Conservation (phyloP, 2,797 vertebrate genomes). For the Meriones psammophilus region DNA sequence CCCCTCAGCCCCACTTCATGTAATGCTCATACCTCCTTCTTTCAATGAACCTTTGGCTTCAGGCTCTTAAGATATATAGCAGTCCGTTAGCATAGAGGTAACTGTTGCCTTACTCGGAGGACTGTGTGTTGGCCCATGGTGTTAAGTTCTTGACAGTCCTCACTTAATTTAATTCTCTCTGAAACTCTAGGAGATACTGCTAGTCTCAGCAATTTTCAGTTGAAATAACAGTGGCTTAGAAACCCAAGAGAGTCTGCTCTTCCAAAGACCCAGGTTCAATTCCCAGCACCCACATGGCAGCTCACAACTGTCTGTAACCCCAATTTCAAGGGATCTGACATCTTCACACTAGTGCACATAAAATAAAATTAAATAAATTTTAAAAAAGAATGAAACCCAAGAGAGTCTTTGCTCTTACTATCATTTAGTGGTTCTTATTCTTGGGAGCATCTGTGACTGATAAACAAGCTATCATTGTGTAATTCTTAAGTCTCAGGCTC, state of each 20-base stretch:
- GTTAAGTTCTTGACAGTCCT: not conserved
- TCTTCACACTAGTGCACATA: too few relatives aligned
- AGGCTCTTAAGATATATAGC: not conserved
- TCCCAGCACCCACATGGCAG: too few relatives aligned
- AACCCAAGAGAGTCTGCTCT: not conserved
- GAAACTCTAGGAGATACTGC: not conserved
- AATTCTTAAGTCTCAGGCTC: conserved; percentile 36
- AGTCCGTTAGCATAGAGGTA: not conserved
- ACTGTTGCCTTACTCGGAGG: not conserved
- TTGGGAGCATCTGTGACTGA: not conserved
- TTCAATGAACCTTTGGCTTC: not conserved
- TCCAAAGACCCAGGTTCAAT: too few relatives aligned
- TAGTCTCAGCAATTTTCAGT: not conserved
- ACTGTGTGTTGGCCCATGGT: not conserved
- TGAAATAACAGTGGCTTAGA: conserved; percentile 12
- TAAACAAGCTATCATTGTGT: not conserved
- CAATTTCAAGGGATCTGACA: too few relatives aligned
- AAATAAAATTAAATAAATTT: too few relatives aligned
- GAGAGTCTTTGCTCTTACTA: not conserved
- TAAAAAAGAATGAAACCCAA: not conserved
- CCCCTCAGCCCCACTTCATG: not conserved
- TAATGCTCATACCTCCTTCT: not conserved
- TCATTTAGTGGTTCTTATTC: conserved; percentile 26
- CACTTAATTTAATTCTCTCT: not conserved
- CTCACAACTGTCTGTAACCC: too few relatives aligned